A percentile compares a stretch with the other conserved stretches of the same genome.
Evolutionary conservation across 1,140 invertebrate genomes (phyloP).

Genomic region (Maconellicoccus hirsutus): DNA sequence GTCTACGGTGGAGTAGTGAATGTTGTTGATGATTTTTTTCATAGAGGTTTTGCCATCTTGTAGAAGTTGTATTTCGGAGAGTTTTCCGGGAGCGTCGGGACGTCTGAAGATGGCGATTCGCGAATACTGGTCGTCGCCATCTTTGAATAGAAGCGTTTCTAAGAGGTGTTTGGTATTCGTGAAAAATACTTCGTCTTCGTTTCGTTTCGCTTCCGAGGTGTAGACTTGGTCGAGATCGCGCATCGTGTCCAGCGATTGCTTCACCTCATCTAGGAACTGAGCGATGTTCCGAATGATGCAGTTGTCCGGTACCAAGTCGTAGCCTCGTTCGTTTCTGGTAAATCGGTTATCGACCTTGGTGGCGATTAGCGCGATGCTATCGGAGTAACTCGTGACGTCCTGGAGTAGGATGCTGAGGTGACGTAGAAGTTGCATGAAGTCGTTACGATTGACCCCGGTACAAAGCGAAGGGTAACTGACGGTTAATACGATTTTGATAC

Average conservation of each 20-base stretch:
- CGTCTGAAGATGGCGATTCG: slow-evolving; percentile 13
- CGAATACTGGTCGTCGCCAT: background rate
- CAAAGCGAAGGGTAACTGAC: slow-evolving; percentile 27
- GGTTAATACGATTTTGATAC: slow-evolving; percentile 28
- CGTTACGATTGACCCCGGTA: slow-evolving; percentile 24
- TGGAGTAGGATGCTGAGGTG: slow-evolving; percentile 24
- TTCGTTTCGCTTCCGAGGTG: background rate
- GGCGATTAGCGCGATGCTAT: slow-evolving; percentile 26
- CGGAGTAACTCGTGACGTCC: slow-evolving; percentile 25
- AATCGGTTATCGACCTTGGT: slow-evolving; percentile 27
- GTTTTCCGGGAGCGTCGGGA: background rate
- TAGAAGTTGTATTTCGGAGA: background rate
- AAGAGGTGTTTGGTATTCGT: slow-evolving; percentile 18
- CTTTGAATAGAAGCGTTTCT: slow-evolving; percentile 22
- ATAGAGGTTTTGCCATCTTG: background rate
- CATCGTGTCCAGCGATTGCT: background rate
- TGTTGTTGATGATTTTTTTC: background rate
- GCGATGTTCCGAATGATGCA: background rate
- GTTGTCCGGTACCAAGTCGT: background rate
- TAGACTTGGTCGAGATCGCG: background rate
- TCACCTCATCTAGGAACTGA: background rate
- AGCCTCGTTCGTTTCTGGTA: background rate
- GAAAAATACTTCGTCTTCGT: background rate
- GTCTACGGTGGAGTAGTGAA: background rate
- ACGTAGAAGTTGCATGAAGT: slow-evolving; percentile 26